Percentiles rank a stretch among this genome's conserved stretches.
These are phyloP conservation scores for Drosophila takahashii DNA, from an alignment of 1,140 invertebrate genomes.

Conservation along the genomic window DNA sequence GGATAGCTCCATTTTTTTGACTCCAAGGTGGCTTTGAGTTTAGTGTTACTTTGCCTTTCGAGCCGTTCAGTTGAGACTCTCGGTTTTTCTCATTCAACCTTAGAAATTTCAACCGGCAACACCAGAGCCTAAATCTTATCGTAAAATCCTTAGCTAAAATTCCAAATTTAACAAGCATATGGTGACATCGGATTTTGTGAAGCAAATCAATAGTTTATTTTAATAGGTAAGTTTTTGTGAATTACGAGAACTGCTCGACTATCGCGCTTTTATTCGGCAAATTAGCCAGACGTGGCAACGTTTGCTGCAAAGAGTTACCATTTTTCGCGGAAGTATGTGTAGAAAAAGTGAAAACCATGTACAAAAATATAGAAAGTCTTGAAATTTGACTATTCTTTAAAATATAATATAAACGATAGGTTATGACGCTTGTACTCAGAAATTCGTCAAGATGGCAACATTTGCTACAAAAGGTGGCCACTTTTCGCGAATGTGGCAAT, in stretches of 20 bases:
- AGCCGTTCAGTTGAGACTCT: background rate
- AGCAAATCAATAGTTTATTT: background rate
- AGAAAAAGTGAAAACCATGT: no score
- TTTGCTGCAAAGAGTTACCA: no score
- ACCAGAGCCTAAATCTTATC: conserved; percentile 13
- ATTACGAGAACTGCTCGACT: no score
- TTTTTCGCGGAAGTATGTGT: no score
- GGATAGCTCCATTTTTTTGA: no score
- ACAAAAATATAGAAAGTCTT: no score
- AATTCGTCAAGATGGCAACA: background rate
- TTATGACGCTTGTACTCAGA: background rate
- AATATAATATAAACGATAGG: no score
- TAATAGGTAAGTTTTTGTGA: background rate
- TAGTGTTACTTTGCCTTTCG: background rate
- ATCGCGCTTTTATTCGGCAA: background rate
- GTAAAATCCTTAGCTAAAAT: conserved; percentile 12
- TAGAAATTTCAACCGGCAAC: conserved; percentile 12
- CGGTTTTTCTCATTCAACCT: background rate
- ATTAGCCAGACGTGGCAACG: no score
- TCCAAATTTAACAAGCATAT: conserved; percentile 8
- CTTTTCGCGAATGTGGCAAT: no score
- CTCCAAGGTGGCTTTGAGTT: conserved; percentile 4
- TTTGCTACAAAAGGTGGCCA: background rate
- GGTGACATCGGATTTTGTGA: background rate
- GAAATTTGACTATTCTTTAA: no score